phyloP scores from a whole-genome alignment of 2,797 vertebrate genomes.

The Brachyrhaphis roseni region DNA sequence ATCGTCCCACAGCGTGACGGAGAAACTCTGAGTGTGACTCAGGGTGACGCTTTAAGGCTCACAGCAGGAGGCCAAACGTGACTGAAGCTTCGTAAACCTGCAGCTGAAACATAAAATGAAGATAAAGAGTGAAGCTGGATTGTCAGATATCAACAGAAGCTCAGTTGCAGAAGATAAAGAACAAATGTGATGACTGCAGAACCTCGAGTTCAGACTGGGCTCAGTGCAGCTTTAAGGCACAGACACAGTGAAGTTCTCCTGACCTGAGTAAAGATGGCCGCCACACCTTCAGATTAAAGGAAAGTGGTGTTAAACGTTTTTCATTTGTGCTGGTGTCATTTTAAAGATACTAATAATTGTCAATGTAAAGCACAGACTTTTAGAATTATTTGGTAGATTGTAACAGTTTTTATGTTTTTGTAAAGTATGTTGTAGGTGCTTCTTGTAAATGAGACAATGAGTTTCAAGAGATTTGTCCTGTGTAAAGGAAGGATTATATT shows the following conservation, averaged over 20 bases:
- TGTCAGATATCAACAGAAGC: not conserved
- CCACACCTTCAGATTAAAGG: not conserved
- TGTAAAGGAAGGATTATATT: too few relatives aligned
- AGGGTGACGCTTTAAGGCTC: slow-evolving; percentile 3
- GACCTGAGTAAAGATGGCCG: not conserved
- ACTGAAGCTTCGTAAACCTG: not conserved
- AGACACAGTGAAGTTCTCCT: not conserved
- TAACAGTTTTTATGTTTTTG: too few relatives aligned
- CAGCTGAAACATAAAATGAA: not conserved
- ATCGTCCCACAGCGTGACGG: not conserved
- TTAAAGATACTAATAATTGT: too few relatives aligned
- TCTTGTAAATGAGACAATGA: too few relatives aligned
- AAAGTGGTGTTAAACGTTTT: too few relatives aligned
- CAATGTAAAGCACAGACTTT: too few relatives aligned
- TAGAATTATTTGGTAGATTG: too few relatives aligned
- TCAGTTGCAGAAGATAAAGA: not conserved
- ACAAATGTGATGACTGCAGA: not conserved
- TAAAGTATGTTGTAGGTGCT: too few relatives aligned
- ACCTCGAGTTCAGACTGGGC: not conserved
- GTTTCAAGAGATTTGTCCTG: too few relatives aligned
- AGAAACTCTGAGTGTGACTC: slow-evolving; percentile 2
- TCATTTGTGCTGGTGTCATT: too few relatives aligned
- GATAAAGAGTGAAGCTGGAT: not conserved
- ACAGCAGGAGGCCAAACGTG: slow-evolving; percentile 1
- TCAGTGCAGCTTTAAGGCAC: slow-evolving; percentile 9